Evolutionary conservation across 2,888 invertebrate genomes (phyloP), one percentile per base, ranked within the genome.

Genomic region (Euclidia mi): DNA sequence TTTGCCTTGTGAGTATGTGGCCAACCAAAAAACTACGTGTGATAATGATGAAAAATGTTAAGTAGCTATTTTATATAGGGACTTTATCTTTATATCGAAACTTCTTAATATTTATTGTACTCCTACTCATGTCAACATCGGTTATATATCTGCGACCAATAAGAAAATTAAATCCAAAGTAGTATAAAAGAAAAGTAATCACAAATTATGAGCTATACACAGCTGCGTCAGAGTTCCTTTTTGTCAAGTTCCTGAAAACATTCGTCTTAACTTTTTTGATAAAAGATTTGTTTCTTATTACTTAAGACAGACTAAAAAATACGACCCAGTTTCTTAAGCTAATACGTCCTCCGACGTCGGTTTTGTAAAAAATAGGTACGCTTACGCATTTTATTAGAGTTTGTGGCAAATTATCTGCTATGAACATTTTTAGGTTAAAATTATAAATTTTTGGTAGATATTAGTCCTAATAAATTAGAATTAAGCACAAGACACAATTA

Each of bases 221-320:
- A 38, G 48, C 55, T 43, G 43, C 47, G 43, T 43, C 42, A 20
- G 31, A 48, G 25, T 48, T 32, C 32, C 25, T 55, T 55, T 51
- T 44, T 55, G 48, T 41, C 55, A 55, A 48, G 20, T 55, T 42
- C 28, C 37, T 45, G 12, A 41, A 31, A 20, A 34, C 37, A 62
- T 58, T 53, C 41, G 28, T 62, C 55, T 41, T 55, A 40, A 47
- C 46, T 55, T 55, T 29, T 28, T 43, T 50, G 48, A 64, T 66
- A 51, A 38, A 55, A 56, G 51, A 56, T 15, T 50, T 56, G 15
- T 20, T 57, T 20, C 44, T 65, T 59, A 56, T 65, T 52, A 64
- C 57, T 58, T 46, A 15, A 44, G 57, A 58, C 52, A 57, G 48
- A 44, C 35, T 63, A 63, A 57, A 62, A 59, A 60, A 17, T 34